phyloP scores from a whole-genome alignment of 2,797 vertebrate species.

The Hozukius guyotensis region DNA sequence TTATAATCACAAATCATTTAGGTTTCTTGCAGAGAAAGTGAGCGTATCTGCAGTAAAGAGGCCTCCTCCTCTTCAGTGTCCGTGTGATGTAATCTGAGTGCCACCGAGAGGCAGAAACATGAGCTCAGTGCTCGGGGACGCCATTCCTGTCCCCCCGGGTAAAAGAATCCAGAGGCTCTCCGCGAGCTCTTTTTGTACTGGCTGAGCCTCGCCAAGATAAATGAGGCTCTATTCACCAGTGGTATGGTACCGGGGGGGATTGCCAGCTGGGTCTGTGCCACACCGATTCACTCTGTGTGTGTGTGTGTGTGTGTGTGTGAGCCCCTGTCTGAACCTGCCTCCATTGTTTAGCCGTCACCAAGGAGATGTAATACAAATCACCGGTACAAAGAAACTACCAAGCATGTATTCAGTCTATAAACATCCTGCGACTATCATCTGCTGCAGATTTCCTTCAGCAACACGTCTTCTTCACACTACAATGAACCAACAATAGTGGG shows the following conservation, averaged over 20 bases:
- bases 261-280: constrained; percentile 69
- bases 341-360: constrained; percentile 57
- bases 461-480: neutral
- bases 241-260: constrained; percentile 22
- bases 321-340: constrained; percentile 53
- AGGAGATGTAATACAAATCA: constrained; percentile 66
- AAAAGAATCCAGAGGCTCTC: constrained; percentile 48
- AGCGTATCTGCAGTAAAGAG: neutral
- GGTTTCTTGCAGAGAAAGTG: neutral
- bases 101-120: constrained; percentile 57
- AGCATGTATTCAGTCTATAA: neutral
- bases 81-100: constrained; percentile 58
- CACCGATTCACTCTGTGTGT: constrained; percentile 51
- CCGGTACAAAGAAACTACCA: constrained; percentile 45
- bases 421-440: neutral
- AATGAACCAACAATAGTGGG: neutral
- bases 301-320: constrained; percentile 32
- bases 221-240: constrained; percentile 59
- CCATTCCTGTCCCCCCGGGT: constrained; percentile 59
- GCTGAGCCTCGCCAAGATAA: constrained; percentile 57
- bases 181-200: constrained; percentile 38
- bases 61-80: neutral
- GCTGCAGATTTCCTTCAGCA: constrained; percentile 8
- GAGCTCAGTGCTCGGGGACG: constrained; percentile 48
- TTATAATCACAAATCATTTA: neutral